Evolutionary conservation across 2,797 vertebrate species (phyloP), one percentile per base, ranked within the genome.

Genomic region (Rhabdophis nuchalis): DNA sequence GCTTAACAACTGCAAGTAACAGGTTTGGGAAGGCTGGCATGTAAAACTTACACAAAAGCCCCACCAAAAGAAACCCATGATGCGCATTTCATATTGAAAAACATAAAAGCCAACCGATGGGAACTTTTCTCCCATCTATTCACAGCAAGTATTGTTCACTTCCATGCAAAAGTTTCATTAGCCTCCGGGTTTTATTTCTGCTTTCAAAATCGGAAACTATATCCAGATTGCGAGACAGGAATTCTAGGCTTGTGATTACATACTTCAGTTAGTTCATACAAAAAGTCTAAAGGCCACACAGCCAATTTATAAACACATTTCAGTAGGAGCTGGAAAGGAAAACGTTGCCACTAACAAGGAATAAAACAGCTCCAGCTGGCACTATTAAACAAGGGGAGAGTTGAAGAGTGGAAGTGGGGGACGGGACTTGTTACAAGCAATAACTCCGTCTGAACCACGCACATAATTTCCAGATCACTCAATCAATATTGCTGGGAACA

Each of bases 191-290:
- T 90, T 36, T 50, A 64, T 0, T 0, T 91, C 92, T 94, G 94
- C 77, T 91, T 91, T 68, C 87, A 56, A 91, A 89, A 82, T 88
- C 89, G 92, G 95, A 95, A 95, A 2, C 11, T 87, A 57, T 16
- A 95, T 92, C 95, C 96, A 93, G 93, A 90, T 46, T 91, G 32
- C 94, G 88, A 93, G 93, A 89, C 92, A 94, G n/a, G 54, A 60
- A 77, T n/a, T 95, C 96, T 92, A 93, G 92, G 94, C 90, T 82
- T 92, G 89, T 3, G 10, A 89, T 91, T 92, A 93, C 90, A 93
- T 89, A 94, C 92, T 95, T 91, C n/a, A 58, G 29, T 0, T 92
- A 88, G 89, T 90, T 95, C 36, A 8, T 41, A 93, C 20, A 89
- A 93, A 32, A 95, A 88, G 95, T 93, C 87, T 92, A 92, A 93